A percentile compares a stretch with the other conserved stretches of the same genome.
Conservation (phyloP, 2,888 invertebrate genomes). For the Operophtera brumata region DNA sequence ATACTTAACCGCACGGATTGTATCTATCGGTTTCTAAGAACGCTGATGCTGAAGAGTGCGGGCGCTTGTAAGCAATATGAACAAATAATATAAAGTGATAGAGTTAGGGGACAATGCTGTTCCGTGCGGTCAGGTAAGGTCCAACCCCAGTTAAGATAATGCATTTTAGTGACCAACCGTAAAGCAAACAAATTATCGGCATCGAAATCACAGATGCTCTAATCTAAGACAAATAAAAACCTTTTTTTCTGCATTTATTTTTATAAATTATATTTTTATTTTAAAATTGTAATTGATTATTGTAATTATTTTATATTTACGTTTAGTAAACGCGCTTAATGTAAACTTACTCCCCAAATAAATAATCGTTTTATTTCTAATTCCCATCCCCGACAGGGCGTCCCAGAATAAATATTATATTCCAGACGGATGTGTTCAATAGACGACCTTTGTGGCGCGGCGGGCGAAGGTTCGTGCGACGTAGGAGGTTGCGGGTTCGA, state of each 20-base stretch:
- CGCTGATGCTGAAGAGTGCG: too few species aligned
- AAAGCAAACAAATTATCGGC: background rate
- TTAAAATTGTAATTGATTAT: constrained; percentile 4
- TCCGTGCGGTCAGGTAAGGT: background rate
- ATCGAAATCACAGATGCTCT: constrained; percentile 20
- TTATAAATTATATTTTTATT: constrained; percentile 16
- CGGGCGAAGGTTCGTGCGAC: too few species aligned
- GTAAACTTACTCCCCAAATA: constrained; percentile 15
- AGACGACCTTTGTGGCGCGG: too few species aligned
- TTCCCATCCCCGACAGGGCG: too few species aligned
- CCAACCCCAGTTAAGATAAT: background rate
- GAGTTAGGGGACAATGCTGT: too few species aligned
- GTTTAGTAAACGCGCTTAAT: constrained; percentile 21
- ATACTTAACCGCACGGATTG: too few species aligned
- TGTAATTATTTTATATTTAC: constrained; percentile 16
- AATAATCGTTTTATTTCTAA: constrained; percentile 16
- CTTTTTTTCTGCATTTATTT: constrained; percentile 23
- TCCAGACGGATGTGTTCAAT: too few species aligned
- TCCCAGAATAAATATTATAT: too few species aligned
- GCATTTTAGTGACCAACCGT: background rate
- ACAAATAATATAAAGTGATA: too few species aligned
- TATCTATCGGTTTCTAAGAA: too few species aligned
- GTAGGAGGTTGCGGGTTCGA: too few species aligned
- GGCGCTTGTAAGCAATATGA: too few species aligned
- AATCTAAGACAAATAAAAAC: constrained; percentile 3